Percentiles rank a stretch among this genome's conserved stretches.
Evolutionary conservation across 2,888 invertebrate genomes (phyloP).

Genomic region (Dicranocentrus wangi): DNA sequence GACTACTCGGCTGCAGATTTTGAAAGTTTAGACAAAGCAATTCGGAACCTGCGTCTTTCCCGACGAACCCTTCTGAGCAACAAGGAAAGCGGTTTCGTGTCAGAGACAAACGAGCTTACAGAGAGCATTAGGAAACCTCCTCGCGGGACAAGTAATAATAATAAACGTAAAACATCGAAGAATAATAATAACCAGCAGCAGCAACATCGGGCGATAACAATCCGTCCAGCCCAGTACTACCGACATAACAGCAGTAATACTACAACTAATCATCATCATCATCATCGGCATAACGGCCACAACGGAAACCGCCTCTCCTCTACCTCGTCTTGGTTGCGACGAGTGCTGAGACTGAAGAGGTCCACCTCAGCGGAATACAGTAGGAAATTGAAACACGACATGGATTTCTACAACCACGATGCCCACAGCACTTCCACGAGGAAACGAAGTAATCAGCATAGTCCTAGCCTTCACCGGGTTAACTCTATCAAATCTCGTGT

Average conservation of each 20-base stretch:
- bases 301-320: constrained; percentile 52
- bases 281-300: constrained; percentile 9
- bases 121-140: constrained; percentile 6
- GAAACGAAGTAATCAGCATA: constrained; percentile 28
- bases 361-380: constrained; percentile 23
- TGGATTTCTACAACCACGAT: constrained; percentile 42
- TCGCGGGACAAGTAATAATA: neutral
- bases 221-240: constrained; percentile 16
- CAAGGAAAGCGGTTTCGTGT: constrained; percentile 66
- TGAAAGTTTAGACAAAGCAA: constrained; percentile 34
- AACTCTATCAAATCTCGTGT: constrained; percentile 57
- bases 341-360: constrained; percentile 63
- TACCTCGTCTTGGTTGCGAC: constrained; percentile 65
- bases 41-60: constrained; percentile 44
- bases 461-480: constrained; percentile 46
- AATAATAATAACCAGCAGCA: neutral
- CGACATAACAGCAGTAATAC: neutral
- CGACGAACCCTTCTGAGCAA: constrained; percentile 55
- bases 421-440: constrained; percentile 37
- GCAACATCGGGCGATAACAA: neutral
- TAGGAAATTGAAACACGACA: constrained; percentile 29
- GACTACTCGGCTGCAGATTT: constrained; percentile 40
- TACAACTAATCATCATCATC: constrained; percentile 8
- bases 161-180: neutral
- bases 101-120: constrained; percentile 61